These are phyloP conservation scores for Sebastes kiyomatsui DNA, from an alignment of 2,797 vertebrate genomes.

Conservation along the genomic window DNA sequence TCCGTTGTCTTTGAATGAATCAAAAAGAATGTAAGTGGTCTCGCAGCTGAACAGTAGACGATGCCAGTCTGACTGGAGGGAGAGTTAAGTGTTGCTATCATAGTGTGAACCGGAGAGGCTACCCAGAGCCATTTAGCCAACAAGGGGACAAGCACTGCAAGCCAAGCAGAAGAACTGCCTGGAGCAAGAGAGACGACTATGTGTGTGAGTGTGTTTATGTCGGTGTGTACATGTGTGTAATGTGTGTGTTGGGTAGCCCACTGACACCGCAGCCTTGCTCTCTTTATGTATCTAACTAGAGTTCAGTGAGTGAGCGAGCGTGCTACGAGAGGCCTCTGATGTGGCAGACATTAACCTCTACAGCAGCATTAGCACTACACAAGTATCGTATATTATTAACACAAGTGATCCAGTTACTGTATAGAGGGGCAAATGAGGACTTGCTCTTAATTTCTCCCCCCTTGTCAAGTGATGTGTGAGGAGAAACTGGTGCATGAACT, in stretches of 20 bases:
- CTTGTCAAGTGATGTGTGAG: conserved; percentile 8
- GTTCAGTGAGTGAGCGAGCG: conserved; percentile 14
- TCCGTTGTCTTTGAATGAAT: not conserved
- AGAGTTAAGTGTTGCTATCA: conserved; percentile 52
- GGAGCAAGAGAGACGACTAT: conserved; percentile 51
- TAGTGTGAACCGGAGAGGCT: conserved; percentile 41
- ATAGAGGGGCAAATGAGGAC: not conserved
- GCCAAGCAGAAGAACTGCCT: conserved; percentile 77
- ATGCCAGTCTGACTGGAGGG: conserved; percentile 26
- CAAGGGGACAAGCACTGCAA: conserved; percentile 74
- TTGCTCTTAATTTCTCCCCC: not conserved
- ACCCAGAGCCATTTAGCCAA: conserved; percentile 61
- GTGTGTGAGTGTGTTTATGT: conserved; percentile 14
- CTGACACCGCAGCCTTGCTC: conserved; percentile 34
- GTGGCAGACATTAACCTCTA: conserved; percentile 6
- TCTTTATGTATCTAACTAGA: conserved; percentile 17
- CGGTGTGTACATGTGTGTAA: conserved; percentile 10
- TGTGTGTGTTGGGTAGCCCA: conserved; percentile 23
- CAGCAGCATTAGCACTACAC: not conserved
- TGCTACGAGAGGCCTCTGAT: conserved; percentile 19
- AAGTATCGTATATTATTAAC: not conserved
- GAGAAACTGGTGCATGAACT: conserved; percentile 7
- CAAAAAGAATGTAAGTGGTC: not conserved
- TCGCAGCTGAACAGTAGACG: conserved; percentile 24
- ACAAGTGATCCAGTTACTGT: not conserved